Base-by-base conservation (phyloP, 2,797 vertebrate species). In the Hirundo rustica region DNA sequence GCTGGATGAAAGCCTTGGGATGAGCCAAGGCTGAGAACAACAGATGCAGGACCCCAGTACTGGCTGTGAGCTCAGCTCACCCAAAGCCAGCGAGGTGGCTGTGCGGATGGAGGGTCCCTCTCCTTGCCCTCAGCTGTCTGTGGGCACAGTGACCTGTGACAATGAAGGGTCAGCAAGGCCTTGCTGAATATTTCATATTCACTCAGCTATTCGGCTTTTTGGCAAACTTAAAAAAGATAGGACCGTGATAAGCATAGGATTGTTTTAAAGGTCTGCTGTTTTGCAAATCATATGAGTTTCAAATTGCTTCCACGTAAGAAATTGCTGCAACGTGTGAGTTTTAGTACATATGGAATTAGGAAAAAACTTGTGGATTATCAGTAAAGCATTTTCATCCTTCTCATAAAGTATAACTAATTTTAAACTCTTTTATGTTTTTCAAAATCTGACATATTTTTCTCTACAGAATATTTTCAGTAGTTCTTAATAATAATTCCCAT, bases 301-400 rank as follows among this genome's bases (percentile, higher is more conserved):
- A 50, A 45, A 54, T 67, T 1, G 3, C 10, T 86, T 6, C 14
- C n/a, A 48, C 51, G 11, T 68, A 85, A 89, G 67, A 58, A 80
- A 58, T 6, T 38, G 7, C 36, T 85, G 47, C 42, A 78, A 38
- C 1, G 1, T 48, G 34, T 78, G 34, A 83, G 11, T 12, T 67
- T 90, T 47, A 17, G 26, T 47, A 3, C 16, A 7, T 30, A 13
- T 57, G 51, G 82, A 81, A 76, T 25, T 27, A 87, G 88, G 77
- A 89, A 61, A 57, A 96, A 84, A 83, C 75, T 95, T 95, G 60
- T 42, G 66, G 54, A 40, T 84, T 91, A 73, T 87, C 83, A 68
- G 79, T 92, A 81, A 87, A 94, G 54, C 54, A 13, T 83, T 94
- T 90, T 86, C 64, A 75, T 94, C 58, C 54, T 61, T 32, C 75